phyloP scores from a whole-genome alignment of 2,797 vertebrate genomes.

The Sparidentex hasta region DNA sequence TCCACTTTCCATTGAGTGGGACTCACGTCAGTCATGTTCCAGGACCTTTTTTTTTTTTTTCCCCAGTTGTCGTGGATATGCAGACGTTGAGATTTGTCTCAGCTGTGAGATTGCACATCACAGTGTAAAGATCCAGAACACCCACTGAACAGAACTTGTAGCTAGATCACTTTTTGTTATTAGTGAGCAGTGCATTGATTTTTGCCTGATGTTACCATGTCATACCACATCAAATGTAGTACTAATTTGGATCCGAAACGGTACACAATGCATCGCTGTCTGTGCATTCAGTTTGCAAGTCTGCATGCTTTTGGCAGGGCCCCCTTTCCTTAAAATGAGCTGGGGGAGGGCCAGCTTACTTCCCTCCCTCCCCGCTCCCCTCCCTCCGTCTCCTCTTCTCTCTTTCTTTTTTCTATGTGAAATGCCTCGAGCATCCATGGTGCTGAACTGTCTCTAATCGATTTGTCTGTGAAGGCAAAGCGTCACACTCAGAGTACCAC shows the following conservation, averaged over 20 bases:
- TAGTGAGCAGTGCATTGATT: not conserved
- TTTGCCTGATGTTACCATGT: constrained; percentile 25
- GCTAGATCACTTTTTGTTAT: too few relatives aligned
- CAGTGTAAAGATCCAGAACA: not conserved
- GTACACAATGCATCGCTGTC: constrained; percentile 40
- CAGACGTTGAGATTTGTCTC: too few relatives aligned
- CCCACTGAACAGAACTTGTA: not conserved
- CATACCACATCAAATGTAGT: constrained; percentile 14
- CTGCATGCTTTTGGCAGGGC: constrained; percentile 69
- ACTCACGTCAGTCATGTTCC: not conserved
- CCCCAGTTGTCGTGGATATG: not conserved
- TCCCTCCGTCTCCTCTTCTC: constrained; percentile 19
- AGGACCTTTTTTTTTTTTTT: not conserved
- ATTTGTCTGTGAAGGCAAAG: constrained; percentile 97
- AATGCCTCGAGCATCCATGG: constrained; percentile 90
- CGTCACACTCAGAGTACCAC: constrained; percentile 88
- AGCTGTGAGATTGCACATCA: too few relatives aligned
- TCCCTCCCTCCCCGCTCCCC: constrained; percentile 19
- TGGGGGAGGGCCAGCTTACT: constrained; percentile 58
- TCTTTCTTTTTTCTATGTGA: constrained; percentile 90
- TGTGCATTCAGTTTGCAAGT: constrained; percentile 35
- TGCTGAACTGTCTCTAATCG: constrained; percentile 97
- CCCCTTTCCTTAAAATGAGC: constrained; percentile 73
- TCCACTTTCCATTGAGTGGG: not conserved
- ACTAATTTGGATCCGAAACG: constrained; percentile 34